These are phyloP conservation scores for Alfaro cultratus DNA, from an alignment of 2,797 vertebrate genomes.

Conservation along the genomic window DNA sequence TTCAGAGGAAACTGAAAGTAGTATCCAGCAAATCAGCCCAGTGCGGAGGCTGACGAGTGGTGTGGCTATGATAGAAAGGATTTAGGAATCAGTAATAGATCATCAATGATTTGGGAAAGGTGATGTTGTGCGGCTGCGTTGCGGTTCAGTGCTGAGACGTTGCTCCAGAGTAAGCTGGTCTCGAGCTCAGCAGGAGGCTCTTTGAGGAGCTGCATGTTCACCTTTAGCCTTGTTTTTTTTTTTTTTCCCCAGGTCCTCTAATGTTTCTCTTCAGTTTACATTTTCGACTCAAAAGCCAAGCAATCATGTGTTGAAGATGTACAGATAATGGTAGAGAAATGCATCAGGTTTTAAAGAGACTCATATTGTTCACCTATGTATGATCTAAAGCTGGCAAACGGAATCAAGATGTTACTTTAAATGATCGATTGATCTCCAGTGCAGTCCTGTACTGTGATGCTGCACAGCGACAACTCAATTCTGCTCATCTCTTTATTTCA, in stretches of 20 bases:
- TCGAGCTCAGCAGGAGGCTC: background rate
- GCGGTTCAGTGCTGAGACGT: background rate
- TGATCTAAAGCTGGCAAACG: background rate
- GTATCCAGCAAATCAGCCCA: background rate
- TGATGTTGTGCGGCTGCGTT: background rate
- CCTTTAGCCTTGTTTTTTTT: background rate
- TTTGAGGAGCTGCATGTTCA: background rate
- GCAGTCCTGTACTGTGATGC: background rate
- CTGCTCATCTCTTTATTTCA: slow-evolving; percentile 8
- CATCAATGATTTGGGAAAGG: background rate
- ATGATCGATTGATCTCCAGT: slow-evolving; percentile 4
- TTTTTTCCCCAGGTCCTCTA: background rate
- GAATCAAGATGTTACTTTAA: background rate
- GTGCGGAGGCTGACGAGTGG: slow-evolving; percentile 11
- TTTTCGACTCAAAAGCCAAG: background rate
- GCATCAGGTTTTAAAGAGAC: background rate
- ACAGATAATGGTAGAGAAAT: background rate
- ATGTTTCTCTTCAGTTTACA: background rate
- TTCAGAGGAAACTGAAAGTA: slow-evolving; percentile 9
- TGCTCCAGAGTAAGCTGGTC: background rate
- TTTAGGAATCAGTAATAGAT: background rate
- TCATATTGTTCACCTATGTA: background rate
- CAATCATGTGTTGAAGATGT: background rate
- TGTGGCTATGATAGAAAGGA: background rate
- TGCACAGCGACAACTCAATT: background rate